Evolutionary conservation across 2,888 invertebrate genomes (phyloP).

Genomic region (Matsumyia berberina): DNA sequence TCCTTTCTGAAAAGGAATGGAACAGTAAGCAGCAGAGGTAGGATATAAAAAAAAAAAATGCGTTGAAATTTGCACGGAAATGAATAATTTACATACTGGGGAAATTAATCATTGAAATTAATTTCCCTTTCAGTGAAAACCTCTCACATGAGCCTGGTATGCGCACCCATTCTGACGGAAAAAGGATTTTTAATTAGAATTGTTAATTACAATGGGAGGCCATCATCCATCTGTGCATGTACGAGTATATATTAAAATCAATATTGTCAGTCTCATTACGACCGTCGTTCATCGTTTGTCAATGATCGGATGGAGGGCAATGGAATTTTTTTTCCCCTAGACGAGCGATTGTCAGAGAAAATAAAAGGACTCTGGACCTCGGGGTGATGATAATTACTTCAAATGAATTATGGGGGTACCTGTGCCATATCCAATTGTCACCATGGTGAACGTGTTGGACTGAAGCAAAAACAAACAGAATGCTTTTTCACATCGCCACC

Average conservation of each 20-base stretch:
- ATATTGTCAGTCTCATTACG: constrained; percentile 23
- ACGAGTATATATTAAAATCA: constrained; percentile 24
- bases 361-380: too few relatives aligned
- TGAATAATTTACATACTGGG: constrained; percentile 32
- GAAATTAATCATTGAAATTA: constrained; percentile 51
- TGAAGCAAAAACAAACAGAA: too few relatives aligned
- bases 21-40: background rate
- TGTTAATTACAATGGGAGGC: constrained; percentile 18
- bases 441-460: too few relatives aligned
- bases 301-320: background rate
- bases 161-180: background rate
- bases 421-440: too few relatives aligned
- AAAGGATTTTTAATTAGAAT: constrained; percentile 24
- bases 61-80: constrained; percentile 36
- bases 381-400: too few relatives aligned
- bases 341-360: background rate
- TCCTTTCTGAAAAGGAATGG: background rate
- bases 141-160: background rate
- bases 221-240: constrained; percentile 1
- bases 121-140: constrained; percentile 27
- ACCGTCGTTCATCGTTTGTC: background rate
- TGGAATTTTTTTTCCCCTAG: background rate
- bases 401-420: too few relatives aligned
- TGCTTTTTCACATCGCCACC: too few relatives aligned
- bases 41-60: constrained; percentile 1